Conservation (phyloP, 1,140 invertebrate genomes). For the Physella acuta region DNA sequence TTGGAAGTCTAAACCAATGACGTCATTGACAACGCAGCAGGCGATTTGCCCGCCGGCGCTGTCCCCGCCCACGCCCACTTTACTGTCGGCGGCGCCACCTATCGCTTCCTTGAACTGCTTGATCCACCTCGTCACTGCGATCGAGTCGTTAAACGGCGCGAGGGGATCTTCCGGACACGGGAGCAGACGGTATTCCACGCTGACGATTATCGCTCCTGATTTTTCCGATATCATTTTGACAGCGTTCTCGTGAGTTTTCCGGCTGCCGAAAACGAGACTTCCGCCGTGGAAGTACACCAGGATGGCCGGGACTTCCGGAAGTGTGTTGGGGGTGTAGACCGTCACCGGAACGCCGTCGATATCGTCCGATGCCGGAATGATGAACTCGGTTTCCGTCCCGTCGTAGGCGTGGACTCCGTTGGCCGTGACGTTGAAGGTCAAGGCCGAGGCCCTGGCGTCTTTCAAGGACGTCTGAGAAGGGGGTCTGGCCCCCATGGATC, state of each 20-base stretch:
- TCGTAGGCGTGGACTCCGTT: constrained; percentile 35
- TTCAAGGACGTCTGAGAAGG: constrained; percentile 27
- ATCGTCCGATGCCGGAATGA: constrained; percentile 27
- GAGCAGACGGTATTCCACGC: constrained; percentile 39
- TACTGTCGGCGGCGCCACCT: constrained; percentile 30
- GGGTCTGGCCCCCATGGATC: constrained; percentile 5
- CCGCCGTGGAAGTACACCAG: constrained; percentile 40
- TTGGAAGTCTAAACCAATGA: constrained; percentile 36
- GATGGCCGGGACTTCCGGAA: constrained; percentile 15
- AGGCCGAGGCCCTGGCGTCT: constrained; percentile 26
- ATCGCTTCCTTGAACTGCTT: constrained; percentile 28
- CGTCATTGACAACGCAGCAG: constrained; percentile 32
- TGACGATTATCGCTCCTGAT: constrained; percentile 30
- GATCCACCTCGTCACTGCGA: constrained; percentile 26
- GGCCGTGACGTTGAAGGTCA: constrained; percentile 21
- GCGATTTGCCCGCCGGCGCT: constrained; percentile 40
- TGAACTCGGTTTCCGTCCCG: constrained; percentile 33
- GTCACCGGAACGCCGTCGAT: constrained; percentile 20
- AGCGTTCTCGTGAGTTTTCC: constrained; percentile 19
- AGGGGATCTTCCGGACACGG: constrained; percentile 34
- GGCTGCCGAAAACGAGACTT: constrained; percentile 26
- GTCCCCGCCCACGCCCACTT: constrained; percentile 46
- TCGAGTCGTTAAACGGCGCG: constrained; percentile 29
- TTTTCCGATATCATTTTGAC: constrained; percentile 21
- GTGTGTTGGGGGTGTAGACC: constrained; percentile 22